Conservation (phyloP, 2,797 vertebrate genomes). For the Margarornis squamiger region DNA sequence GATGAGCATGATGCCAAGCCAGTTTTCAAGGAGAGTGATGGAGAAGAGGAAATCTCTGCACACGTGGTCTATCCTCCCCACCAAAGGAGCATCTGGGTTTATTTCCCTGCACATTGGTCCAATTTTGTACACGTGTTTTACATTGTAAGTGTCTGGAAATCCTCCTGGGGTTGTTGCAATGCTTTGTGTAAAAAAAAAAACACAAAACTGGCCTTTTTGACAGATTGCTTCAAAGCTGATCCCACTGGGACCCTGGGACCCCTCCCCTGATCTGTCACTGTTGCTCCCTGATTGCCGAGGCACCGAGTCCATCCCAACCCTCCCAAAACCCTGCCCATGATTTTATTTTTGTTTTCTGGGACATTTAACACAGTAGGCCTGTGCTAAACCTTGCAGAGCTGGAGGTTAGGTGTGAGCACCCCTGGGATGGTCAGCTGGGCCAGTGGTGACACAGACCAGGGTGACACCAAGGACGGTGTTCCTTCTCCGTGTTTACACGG, state of each 20-base stretch:
- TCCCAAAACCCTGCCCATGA: neutral
- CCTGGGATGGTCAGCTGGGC: neutral
- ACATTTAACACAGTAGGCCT: neutral
- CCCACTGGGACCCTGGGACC: neutral
- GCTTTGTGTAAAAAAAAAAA: neutral
- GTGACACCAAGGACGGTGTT: neutral
- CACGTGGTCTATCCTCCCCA: accelerated
- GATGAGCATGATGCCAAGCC: neutral
- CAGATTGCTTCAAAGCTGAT: neutral
- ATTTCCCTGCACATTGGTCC: neutral
- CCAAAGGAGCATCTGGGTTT: neutral
- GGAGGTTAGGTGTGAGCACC: neutral
- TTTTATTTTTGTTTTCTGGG: neutral
- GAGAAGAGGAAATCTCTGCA: neutral
- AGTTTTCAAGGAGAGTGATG: neutral
- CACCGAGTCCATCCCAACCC: neutral
- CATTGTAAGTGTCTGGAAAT: neutral
- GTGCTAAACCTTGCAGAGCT: neutral
- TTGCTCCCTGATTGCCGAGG: neutral
- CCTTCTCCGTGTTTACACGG: neutral
- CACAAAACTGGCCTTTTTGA: neutral
- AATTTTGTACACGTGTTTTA: neutral
- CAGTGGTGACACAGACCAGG: neutral
- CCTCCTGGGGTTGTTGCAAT: neutral
- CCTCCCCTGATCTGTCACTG: neutral